phyloP scores from a whole-genome alignment of 2,113 vertebrate species.

The Cathartes aura region DNA sequence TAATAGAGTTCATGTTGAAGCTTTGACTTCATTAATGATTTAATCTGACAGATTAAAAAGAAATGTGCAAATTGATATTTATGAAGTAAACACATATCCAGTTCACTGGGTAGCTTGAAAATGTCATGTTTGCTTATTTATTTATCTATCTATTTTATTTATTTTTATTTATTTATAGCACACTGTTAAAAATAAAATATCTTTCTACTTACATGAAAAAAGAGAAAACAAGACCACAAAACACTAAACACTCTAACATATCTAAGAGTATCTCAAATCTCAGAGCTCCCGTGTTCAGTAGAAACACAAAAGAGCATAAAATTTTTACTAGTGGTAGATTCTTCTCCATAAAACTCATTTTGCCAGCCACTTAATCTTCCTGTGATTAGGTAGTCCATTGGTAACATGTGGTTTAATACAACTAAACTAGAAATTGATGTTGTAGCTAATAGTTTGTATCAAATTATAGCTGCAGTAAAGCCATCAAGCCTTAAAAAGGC shows the following conservation, averaged over 20 bases:
- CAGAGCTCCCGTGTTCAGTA: background rate
- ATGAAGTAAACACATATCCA: background rate
- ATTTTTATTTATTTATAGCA: background rate
- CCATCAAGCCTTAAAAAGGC: background rate
- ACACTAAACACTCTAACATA: background rate
- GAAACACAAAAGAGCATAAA: background rate
- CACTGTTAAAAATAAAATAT: background rate
- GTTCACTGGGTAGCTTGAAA: background rate
- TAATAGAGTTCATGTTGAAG: background rate
- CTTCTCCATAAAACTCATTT: background rate
- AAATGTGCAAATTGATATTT: background rate
- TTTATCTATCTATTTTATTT: background rate
- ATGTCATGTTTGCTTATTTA: background rate
- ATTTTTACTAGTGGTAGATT: background rate
- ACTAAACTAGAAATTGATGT: background rate
- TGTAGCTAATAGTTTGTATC: constrained; percentile 19
- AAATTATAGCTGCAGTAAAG: background rate
- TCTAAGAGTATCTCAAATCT: background rate
- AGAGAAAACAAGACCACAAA: background rate
- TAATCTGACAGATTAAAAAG: background rate
- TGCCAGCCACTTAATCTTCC: background rate
- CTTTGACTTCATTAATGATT: background rate
- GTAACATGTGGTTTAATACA: background rate
- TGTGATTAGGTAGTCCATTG: background rate
- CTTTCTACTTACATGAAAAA: background rate